phyloP scores from a whole-genome alignment of 2,113 vertebrate species.

The Anguilla japonica region DNA sequence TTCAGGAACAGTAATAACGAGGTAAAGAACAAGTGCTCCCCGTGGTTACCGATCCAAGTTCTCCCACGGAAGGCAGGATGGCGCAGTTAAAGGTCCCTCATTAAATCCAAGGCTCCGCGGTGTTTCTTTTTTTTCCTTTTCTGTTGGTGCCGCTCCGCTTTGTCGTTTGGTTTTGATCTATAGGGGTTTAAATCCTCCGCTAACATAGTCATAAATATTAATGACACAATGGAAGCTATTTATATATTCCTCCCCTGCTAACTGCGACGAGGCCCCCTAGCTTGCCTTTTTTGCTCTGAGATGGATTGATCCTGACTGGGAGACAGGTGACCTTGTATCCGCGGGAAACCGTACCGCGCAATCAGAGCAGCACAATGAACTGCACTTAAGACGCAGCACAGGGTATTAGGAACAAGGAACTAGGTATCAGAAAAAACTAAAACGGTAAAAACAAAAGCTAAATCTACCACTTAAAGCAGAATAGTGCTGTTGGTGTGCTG shows the following conservation, averaged over 20 bases:
- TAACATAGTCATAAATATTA: conserved; percentile 44
- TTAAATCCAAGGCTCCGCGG: conserved; percentile 14
- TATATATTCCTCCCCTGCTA: conserved; percentile 6
- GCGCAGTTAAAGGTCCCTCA: conserved; percentile 12
- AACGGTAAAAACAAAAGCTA: not conserved
- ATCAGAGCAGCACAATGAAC: not conserved
- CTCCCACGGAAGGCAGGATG: not conserved
- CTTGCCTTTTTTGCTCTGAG: conserved; percentile 17
- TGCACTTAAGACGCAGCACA: not conserved
- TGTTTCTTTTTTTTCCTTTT: not conserved
- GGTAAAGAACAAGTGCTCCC: not conserved
- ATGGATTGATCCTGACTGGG: conserved; percentile 41
- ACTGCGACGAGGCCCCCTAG: conserved; percentile 13
- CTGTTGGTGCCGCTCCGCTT: not conserved
- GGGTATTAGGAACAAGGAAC: too few species aligned
- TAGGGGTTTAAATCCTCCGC: conserved; percentile 22
- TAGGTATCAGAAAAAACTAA: not conserved
- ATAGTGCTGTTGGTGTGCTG: not conserved
- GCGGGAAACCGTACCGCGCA: not conserved
- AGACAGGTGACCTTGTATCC: not conserved
- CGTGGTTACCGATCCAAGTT: not conserved
- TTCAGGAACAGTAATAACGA: not conserved
- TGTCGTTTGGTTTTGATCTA: conserved; percentile 16
- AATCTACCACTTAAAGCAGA: not conserved
- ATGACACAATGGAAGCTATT: conserved; percentile 32